phyloP scores from a whole-genome alignment of 2,113 vertebrate genomes.

The Salvelinus fontinalis region DNA sequence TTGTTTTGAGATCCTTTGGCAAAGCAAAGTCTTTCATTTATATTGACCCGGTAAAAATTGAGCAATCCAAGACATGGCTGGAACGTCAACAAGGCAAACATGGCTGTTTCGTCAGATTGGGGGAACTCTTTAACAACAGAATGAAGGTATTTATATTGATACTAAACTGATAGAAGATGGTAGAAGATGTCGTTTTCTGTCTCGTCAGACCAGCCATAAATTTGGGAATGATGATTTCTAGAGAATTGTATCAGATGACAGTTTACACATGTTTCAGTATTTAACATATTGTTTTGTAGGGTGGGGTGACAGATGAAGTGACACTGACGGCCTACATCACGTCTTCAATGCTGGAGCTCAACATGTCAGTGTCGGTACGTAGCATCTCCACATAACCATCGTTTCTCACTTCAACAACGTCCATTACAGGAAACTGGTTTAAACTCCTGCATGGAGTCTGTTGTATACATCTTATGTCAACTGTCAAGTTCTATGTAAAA shows the following conservation, averaged over 20 bases:
- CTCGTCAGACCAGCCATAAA: not conserved
- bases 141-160: constrained; percentile 69
- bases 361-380: constrained; percentile 56
- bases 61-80: constrained; percentile 67
- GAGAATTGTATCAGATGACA: too few relatives aligned
- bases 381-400: not conserved
- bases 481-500: too few relatives aligned
- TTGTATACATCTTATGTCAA: not conserved
- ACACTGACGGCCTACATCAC: constrained; percentile 79
- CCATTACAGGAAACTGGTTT: too few relatives aligned
- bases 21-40: constrained; percentile 69
- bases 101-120: constrained; percentile 76
- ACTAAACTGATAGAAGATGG: too few relatives aligned
- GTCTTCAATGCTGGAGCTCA: constrained; percentile 73
- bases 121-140: constrained; percentile 76
- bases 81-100: constrained; percentile 62
- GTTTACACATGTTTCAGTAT: too few relatives aligned
- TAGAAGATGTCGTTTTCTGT: not conserved
- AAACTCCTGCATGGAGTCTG: not conserved
- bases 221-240: too few relatives aligned
- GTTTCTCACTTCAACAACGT: too few relatives aligned
- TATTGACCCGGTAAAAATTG: constrained; percentile 58
- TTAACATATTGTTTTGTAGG: constrained; percentile 58
- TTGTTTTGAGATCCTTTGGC: constrained; percentile 74
- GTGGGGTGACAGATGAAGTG: constrained; percentile 77